Evolutionary conservation across 92 coral and sea anemone genomes (phyloP).

Genomic region (Pocillopora grandis): DNA sequence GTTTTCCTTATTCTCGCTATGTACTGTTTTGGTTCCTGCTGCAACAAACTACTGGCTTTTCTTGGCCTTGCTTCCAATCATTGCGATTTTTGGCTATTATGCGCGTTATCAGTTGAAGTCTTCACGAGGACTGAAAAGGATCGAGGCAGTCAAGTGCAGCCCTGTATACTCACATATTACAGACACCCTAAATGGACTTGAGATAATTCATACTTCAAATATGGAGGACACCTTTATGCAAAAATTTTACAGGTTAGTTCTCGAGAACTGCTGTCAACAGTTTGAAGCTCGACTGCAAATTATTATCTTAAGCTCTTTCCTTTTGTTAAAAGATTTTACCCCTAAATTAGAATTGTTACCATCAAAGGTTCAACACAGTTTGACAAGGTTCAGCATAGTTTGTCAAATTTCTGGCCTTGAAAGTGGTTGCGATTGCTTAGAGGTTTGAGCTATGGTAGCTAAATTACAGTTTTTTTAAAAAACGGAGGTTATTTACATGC

Average conservation of each 20-base stretch:
- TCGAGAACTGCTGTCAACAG: neutral
- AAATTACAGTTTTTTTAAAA: too few relatives aligned
- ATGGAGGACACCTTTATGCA: neutral
- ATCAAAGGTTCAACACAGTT: too few relatives aligned
- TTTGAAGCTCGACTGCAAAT: neutral
- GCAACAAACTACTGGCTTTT: constrained; percentile 12
- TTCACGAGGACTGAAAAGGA: neutral
- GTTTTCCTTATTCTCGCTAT: neutral
- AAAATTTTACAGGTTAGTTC: neutral
- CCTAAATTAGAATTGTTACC: too few relatives aligned
- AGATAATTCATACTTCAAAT: neutral
- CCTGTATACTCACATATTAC: constrained; percentile 23
- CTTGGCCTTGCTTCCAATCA: constrained; percentile 7
- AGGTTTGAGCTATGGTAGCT: too few relatives aligned
- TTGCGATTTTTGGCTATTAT: neutral
- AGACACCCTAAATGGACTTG: neutral
- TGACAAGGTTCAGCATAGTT: too few relatives aligned
- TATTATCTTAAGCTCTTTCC: neutral
- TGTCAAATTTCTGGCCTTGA: too few relatives aligned
- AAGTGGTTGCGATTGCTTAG: too few relatives aligned
- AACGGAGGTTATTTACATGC: too few relatives aligned
- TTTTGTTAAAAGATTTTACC: too few relatives aligned
- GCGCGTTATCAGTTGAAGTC: neutral
- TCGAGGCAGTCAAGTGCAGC: constrained; percentile 9
- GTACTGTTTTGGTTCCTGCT: constrained; percentile 9